Conservation (phyloP, 1,140 invertebrate genomes). For the Charaxes varanes region DNA sequence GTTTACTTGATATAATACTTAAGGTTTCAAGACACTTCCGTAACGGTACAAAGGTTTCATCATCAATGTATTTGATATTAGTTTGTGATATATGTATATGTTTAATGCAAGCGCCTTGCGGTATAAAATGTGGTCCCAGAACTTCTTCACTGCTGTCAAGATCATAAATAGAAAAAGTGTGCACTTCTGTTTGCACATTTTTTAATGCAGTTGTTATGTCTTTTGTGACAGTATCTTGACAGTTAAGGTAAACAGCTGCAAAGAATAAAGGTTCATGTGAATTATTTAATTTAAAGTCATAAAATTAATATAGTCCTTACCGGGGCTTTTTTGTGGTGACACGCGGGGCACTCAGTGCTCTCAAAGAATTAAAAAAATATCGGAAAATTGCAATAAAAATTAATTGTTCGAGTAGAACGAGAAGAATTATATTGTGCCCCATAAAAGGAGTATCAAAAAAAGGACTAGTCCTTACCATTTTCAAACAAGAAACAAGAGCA, state of each 20-base stretch:
- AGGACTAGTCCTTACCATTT: conserved; percentile 43
- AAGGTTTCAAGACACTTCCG: conserved; percentile 86
- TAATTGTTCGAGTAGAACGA: too few species aligned
- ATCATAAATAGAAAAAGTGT: conserved; percentile 58
- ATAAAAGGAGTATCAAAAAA: too few species aligned
- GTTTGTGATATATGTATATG: conserved; percentile 90
- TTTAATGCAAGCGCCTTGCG: conserved; percentile 80
- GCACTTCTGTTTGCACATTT: conserved; percentile 43
- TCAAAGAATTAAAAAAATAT: too few species aligned
- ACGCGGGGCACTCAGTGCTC: too few species aligned
- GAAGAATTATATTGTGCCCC: too few species aligned
- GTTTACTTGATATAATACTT: conserved; percentile 86
- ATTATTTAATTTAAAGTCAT: conserved; percentile 10
- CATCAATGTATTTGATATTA: conserved; percentile 82
- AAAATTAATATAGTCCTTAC: too few species aligned
- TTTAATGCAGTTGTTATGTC: conserved; percentile 62
- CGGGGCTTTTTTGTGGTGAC: too few species aligned
- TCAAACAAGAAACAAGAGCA: conserved; percentile 65
- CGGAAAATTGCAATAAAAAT: too few species aligned
- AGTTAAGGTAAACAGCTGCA: conserved; percentile 62
- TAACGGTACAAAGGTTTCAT: conserved; percentile 82
- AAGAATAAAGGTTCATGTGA: conserved; percentile 16
- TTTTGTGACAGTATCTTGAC: conserved; percentile 52
- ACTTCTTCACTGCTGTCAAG: conserved; percentile 56
- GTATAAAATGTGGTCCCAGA: conserved; percentile 64